Base-by-base conservation (phyloP, 2,797 vertebrate genomes). In the Jordanella pulchra region DNA sequence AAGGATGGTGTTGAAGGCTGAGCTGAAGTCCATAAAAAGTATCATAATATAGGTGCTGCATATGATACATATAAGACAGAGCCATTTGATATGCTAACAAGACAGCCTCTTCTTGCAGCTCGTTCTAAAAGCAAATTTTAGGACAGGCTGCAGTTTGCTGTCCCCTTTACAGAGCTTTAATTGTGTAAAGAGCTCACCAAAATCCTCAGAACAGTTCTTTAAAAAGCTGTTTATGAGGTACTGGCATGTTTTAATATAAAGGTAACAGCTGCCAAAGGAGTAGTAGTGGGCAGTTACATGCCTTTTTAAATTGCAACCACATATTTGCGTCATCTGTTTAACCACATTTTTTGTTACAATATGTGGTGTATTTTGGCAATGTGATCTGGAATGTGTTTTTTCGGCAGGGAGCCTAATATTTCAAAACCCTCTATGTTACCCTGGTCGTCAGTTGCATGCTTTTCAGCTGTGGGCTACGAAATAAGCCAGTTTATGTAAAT, bases 301-400 rank as follows among this genome's bases (percentile, higher is more conserved):
- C 21, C 58, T 61, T n/a, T 61, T 61, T 61, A 58, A 58, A 58
- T 58, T 58, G 56, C 21, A 32, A 61, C 58, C 58, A 39, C 58
- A 61, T 61, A 61, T 39, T 61, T 61, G 32, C 58, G 21, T 61
- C 58, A 39, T 61, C 58, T 39, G 58, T 61, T 61, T 39, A 61
- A 35, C 58, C 32, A 61, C 10, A 60, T 39, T 35, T 35, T 61
- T 61, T 39, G 32, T 61, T 61, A 11, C 58, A 61, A 39, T 39
- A 61, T 61, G 58, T 61, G 58, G 58, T 5, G 28, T 32, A 39
- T 39, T 39, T 61, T 61, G 58, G 58, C 32, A 61, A 23, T 13
- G 58, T 61, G 58, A 61, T 61, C 58, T 61, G 23, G 32, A 61
- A 32, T 23, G 32, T 39, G 21, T 61, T 58, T 61, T 60, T 35